phyloP scores from a whole-genome alignment of 2,888 invertebrate species.

The Ferdinandea cuprea region DNA sequence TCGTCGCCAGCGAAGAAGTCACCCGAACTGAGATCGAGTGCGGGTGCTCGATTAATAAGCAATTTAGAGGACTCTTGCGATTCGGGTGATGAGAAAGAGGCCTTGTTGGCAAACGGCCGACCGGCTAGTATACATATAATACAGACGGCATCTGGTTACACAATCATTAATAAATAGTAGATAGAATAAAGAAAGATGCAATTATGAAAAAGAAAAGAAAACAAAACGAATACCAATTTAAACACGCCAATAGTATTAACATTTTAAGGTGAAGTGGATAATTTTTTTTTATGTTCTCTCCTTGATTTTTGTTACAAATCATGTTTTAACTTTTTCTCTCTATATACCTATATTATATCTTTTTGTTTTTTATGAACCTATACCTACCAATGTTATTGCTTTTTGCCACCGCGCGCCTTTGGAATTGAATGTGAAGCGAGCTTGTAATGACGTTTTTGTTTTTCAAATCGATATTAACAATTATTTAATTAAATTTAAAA shows the following conservation, averaged over 20 bases:
- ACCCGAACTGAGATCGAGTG: constrained; percentile 76
- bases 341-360: background rate
- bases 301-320: constrained; percentile 37
- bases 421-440: constrained; percentile 67
- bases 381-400: constrained; percentile 46
- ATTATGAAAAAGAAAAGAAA: constrained; percentile 3
- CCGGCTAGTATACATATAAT: constrained; percentile 77
- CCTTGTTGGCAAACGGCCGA: constrained; percentile 76
- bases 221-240: constrained; percentile 32
- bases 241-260: constrained; percentile 66
- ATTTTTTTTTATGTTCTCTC: constrained; percentile 31
- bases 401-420: constrained; percentile 58
- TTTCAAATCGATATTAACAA: constrained; percentile 33
- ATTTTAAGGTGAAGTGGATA: constrained; percentile 62
- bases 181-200: constrained; percentile 36
- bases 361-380: constrained; percentile 20
- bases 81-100: constrained; percentile 75
- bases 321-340: constrained; percentile 16
- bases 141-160: constrained; percentile 76
- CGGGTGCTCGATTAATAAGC: constrained; percentile 76
- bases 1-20: constrained; percentile 72
- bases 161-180: constrained; percentile 76
- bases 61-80: constrained; percentile 73
- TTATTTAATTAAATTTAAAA: constrained; percentile 10
- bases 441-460: constrained; percentile 47